These are phyloP conservation scores for Callyntrura guangdongensis DNA, from an alignment of 2,888 invertebrate species.

Conservation along the genomic window DNA sequence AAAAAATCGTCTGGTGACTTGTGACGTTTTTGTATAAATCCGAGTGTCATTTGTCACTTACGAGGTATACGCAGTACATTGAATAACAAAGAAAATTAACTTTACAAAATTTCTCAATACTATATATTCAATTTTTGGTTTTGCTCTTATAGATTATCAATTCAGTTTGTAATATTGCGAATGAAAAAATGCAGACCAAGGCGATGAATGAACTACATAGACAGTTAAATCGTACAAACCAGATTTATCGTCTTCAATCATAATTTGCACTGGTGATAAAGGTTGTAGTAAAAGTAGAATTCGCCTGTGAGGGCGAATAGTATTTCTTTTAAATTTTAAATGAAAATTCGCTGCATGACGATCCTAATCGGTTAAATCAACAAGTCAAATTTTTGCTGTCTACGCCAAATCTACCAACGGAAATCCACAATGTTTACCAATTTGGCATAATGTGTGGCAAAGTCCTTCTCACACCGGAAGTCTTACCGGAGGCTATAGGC, in stretches of 20 bases:
- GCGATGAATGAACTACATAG: conserved; percentile 34
- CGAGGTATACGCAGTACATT: too few species aligned
- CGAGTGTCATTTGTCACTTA: too few species aligned
- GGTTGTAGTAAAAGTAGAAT: background rate
- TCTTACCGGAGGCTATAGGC: background rate
- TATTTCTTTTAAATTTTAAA: background rate
- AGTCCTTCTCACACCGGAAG: background rate
- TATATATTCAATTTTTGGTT: too few species aligned
- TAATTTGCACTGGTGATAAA: too few species aligned
- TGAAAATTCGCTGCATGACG: background rate
- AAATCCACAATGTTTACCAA: background rate
- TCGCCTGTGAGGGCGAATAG: background rate
- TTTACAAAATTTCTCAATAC: too few species aligned
- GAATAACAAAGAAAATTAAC: too few species aligned
- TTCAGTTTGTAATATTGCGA: background rate
- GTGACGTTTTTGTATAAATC: background rate
- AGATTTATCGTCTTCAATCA: background rate
- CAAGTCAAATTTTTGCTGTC: conserved; percentile 10
- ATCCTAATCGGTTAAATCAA: background rate
- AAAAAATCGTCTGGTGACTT: background rate
- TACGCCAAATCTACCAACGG: background rate
- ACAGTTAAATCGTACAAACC: background rate
- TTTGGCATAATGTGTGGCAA: background rate
- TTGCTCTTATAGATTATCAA: background rate
- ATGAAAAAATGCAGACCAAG: conserved; percentile 13